Evolutionary conservation across 2,797 vertebrate species (phyloP), one percentile per base, ranked within the genome.

Genomic region (Anolis apletophallus): DNA sequence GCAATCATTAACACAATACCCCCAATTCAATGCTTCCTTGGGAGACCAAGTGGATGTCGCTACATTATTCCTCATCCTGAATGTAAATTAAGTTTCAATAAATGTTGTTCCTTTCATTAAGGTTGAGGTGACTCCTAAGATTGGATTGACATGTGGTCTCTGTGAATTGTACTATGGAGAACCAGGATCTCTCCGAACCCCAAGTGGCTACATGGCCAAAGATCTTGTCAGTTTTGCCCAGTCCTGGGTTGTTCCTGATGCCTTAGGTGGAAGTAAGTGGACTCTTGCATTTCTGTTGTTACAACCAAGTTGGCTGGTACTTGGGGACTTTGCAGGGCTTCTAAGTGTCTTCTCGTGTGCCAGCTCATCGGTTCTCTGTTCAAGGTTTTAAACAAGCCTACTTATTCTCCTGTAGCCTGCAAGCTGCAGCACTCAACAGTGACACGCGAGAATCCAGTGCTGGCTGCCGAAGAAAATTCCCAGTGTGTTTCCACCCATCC

Each of bases 81-180:
- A 40, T 73, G 29, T 71, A 50, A 34, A 82, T 36, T 55, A 7
- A 67, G 89, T 19, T 59, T 71, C 3, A 88, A 85, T 55, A 83
- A 52, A 0, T 54, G 90, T 72, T 88, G 16, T 0, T 1, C 12
- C 83, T 87, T 77, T 19, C 86, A 85, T 5, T 19, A 97, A 97
- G 98, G 91, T 98, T 87, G 83, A 93, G 94, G 91, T 97, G 92
- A 61, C 23, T 16, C 90, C 94, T 23, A 92, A 97, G 96, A 97
- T 98, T 88, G 97, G 96, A 77, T 91, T 97, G 92, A 96, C 88
- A 2, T 97, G 96, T 91, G 97, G 97, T 89, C 86, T 98, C 32
- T 98, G 97, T 95, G 97, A 91, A 71, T 96, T 95, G 6, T 96
- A 97, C 16, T 97, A 96, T 34, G 97, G 97, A 94, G 52, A 92